Percentiles rank a stretch among this genome's conserved stretches.
Conservation (phyloP, 1,140 invertebrate genomes). For the Zaprionus africanus region DNA sequence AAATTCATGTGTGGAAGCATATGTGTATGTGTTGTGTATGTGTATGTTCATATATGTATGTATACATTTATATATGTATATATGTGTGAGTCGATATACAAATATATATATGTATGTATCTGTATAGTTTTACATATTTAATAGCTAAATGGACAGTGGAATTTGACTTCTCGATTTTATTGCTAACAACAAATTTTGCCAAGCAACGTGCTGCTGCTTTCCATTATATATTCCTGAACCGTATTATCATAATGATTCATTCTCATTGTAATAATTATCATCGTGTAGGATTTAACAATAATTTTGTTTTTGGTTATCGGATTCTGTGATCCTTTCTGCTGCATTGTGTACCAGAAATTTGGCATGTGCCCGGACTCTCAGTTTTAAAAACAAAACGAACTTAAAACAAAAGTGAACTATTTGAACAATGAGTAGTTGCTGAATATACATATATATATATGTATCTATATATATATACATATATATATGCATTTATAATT, state of each 20-base stretch:
- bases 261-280: background rate
- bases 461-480: background rate
- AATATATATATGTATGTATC: slow-evolving; percentile 19
- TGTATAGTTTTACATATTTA: slow-evolving; percentile 24
- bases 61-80: slow-evolving; percentile 22
- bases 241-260: background rate
- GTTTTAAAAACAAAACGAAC: slow-evolving; percentile 48
- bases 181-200: slow-evolving; percentile 45
- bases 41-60: slow-evolving; percentile 16
- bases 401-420: slow-evolving; percentile 53
- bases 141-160: slow-evolving; percentile 40
- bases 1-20: slow-evolving; percentile 67
- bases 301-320: slow-evolving; percentile 26
- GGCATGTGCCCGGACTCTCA: slow-evolving; percentile 6
- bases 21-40: slow-evolving; percentile 22
- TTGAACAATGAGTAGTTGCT: slow-evolving; percentile 48
- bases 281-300: slow-evolving; percentile 33
- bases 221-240: slow-evolving; percentile 16
- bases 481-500: slow-evolving; percentile 12
- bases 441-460: background rate
- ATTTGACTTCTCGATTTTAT: slow-evolving; percentile 34
- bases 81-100: slow-evolving; percentile 14
- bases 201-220: slow-evolving; percentile 17
- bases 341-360: slow-evolving; percentile 11
- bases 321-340: background rate